Evolutionary conservation across 2,113 vertebrate species (phyloP).

Genomic region (Eulacestoma nigropectus): DNA sequence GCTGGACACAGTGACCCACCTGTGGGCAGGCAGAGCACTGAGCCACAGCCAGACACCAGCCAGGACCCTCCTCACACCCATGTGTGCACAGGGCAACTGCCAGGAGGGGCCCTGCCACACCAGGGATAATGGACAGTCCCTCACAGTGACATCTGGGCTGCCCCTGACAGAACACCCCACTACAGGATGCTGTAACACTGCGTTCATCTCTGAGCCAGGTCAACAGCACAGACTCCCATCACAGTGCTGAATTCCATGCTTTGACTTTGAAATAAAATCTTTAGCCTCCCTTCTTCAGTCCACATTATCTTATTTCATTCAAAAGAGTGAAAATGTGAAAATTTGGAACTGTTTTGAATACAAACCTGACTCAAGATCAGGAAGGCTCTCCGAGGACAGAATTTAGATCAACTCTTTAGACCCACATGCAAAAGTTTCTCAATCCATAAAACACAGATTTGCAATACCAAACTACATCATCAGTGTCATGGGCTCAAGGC

Average conservation of each 20-base stretch:
- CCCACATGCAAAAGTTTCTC: not conserved
- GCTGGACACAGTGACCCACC: not conserved
- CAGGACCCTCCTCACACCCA: not conserved
- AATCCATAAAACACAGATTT: not conserved
- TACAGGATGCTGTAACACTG: not conserved
- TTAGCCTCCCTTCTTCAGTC: not conserved
- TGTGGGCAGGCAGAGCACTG: not conserved
- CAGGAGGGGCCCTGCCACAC: not conserved
- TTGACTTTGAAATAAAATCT: not conserved
- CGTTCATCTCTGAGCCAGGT: not conserved
- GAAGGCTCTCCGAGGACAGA: not conserved
- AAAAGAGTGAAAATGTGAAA: not conserved
- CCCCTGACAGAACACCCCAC: not conserved
- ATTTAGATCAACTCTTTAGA: not conserved
- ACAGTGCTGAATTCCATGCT: not conserved
- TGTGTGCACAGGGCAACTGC: not conserved
- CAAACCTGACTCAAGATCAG: not conserved
- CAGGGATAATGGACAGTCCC: not conserved
- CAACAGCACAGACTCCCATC: not conserved
- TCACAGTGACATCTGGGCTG: not conserved
- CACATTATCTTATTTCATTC: not conserved
- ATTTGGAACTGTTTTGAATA: not conserved
- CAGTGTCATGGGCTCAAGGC: not conserved
- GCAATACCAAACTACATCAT: not conserved
- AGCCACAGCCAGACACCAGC: not conserved